Evolutionary conservation across 37 sponge, comb jelly and placozoan species (phyloP).

Genomic region (Aphrocallistes beatrix): DNA sequence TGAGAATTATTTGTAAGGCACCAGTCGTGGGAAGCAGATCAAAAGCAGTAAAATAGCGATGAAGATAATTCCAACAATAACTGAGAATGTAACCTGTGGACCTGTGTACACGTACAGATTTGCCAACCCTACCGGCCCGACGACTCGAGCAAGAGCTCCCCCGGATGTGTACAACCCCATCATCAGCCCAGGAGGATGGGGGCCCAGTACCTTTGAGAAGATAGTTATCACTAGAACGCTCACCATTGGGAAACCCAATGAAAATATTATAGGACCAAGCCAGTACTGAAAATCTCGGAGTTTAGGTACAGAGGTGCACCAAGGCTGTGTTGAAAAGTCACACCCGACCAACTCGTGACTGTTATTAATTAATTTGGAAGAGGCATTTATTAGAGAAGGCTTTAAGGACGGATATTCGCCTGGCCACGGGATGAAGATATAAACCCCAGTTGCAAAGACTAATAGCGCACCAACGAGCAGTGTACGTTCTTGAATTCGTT

Average conservation of each 20-base stretch:
- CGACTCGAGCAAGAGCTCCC: conserved; percentile 67
- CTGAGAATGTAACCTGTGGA: neutral
- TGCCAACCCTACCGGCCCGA: conserved; percentile 41
- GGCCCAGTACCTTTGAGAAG: neutral
- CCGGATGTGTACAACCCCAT: conserved; percentile 77
- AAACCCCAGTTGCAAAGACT: neutral
- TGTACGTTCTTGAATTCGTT: neutral
- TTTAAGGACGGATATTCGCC: neutral
- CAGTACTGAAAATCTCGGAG: neutral
- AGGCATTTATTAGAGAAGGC: neutral
- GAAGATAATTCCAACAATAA: neutral
- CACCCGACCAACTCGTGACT: neutral
- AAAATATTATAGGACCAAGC: neutral
- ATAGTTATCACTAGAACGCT: neutral
- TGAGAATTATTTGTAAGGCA: no score
- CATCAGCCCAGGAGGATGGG: conserved; percentile 36
- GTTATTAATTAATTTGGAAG: neutral
- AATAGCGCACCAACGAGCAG: neutral
- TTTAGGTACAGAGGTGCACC: neutral
- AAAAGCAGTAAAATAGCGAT: neutral
- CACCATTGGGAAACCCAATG: neutral
- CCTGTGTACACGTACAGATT: neutral
- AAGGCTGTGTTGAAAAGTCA: neutral
- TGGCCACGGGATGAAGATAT: neutral
- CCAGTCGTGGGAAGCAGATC: neutral